Base-by-base conservation (phyloP, 92 coral and sea anemone genomes). In the Metridium senile region DNA sequence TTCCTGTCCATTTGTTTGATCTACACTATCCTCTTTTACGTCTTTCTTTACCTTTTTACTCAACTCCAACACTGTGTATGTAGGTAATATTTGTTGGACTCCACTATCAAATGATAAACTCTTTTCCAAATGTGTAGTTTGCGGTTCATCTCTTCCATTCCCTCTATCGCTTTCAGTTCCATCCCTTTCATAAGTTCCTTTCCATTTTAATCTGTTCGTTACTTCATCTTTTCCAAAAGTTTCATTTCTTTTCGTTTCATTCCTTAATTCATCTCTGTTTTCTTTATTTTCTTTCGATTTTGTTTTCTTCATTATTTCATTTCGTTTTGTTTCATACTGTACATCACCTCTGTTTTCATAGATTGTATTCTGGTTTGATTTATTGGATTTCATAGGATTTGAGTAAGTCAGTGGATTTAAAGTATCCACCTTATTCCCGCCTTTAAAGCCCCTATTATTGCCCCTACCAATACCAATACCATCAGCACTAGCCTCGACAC, bases 401-500 rank as follows among this genome's bases (percentile, higher is more conserved):
- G 59, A 54, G 59, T 54, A 54, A 13, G 59, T 54, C 59, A 54
- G 17, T 19, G 59, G 59, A 3, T 49, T 58, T 11, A 16, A n/a
- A 52, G 28, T 28, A 72, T 18, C 66, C 65, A 72, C 46, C 76
- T 51, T 59, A 52, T 25, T 30, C 26, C 27, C 19, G 64, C 51
- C 19, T 47, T 72, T 7, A 26, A 19, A 21, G 27, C 26, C 31
- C 52, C 66, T 27, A 72, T 1, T 33, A 56, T 20, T 35, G 34
- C 28, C 23, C 29, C 1, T 13, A 7, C 28, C 49, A 33, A 3
- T 20, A 33, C 1, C 59, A 69, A n/a, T 6, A 69, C 29, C 58
- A 22, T 75, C 62, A 45, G 19, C 43, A 39, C 28, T 62, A 75
- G 34, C 49, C 68, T 70, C 47, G 73, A 33, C n/a, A 49, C 85